Evolutionary conservation across 2,888 invertebrate genomes (phyloP), one percentile per base, ranked within the genome.

Genomic region (Clistopyga incitator): DNA sequence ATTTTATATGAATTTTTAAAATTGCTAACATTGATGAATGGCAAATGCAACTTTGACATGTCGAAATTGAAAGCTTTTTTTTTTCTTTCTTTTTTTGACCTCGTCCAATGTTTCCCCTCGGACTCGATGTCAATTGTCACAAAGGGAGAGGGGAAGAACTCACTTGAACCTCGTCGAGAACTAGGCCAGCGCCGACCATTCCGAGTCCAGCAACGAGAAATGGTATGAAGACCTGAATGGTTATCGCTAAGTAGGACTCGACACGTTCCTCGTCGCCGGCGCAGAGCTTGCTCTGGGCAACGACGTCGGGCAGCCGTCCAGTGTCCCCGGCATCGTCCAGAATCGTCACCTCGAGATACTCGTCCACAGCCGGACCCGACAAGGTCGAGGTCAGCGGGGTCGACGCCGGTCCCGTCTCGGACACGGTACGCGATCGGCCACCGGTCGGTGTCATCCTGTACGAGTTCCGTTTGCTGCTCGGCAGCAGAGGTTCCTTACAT

Each of bases 151-250:
- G 13, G 11, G 42, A 61, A 47, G 64, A 70, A 82, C 90, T 89
- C 92, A 96, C 96, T 94, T 96, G 96, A 86, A 97, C 96, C 87
- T 94, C 93, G 92, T 97, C 96, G 80, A 97, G 94, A 56, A 97
- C 96, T 83, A 97, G 93, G 74, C 97, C 97, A 82, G 97, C 97
- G 84, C 95, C 95, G 38, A 97, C 97, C 95, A 96, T 97, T 65
- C 97, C 97, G 90, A 96, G 95, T 34, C 97, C 97, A 84, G 97
- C 97, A 79, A 97, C 95, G 80, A 97, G 93, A 92, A 96, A 97
- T 20, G 97, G 97, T 89, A 95, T 94, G 88, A 95, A 94, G 47
- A 97, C 96, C 94, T 97, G 96, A 86, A 95, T 94, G 38, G 95
- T 94, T 86, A 95, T 95, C 45, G 95, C 94, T 85, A 95, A 93